These are phyloP conservation scores for Alexandromys fortis DNA, from an alignment of 2,113 vertebrate genomes.

Conservation along the genomic window DNA sequence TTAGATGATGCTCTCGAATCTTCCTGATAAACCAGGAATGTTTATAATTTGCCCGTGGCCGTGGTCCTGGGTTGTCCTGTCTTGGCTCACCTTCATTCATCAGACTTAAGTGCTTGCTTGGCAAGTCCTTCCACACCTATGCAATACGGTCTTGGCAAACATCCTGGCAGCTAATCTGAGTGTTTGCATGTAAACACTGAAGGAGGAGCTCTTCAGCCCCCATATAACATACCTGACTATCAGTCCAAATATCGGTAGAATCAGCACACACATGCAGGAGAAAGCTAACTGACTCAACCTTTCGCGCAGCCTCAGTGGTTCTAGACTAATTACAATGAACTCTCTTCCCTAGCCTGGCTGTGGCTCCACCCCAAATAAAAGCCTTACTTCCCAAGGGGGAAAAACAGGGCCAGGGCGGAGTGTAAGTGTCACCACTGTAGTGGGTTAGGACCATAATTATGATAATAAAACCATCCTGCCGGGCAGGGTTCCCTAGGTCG, in stretches of 20 bases:
- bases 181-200: background rate
- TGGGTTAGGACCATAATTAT: conserved; percentile 76
- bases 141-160: background rate
- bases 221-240: background rate
- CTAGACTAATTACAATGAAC: conserved; percentile 64
- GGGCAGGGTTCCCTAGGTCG: conserved; percentile 79
- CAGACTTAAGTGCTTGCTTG: background rate
- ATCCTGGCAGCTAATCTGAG: background rate
- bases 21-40: conserved; percentile 41
- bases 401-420: conserved; percentile 81
- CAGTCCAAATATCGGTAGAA: conserved; percentile 22
- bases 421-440: conserved; percentile 76
- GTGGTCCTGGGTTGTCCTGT: background rate
- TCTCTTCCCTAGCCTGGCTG: conserved; percentile 60
- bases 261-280: background rate
- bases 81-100: background rate
- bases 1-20: conserved; percentile 1
- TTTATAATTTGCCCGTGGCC: conserved; percentile 60
- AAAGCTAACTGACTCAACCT: conserved; percentile 44
- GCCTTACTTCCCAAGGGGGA: conserved; percentile 72
- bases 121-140: background rate
- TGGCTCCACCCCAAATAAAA: conserved; percentile 71
- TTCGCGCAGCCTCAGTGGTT: conserved; percentile 22
- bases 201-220: background rate
- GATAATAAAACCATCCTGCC: conserved; percentile 78